Conservation (phyloP, 1,140 invertebrate genomes). For the Trichoplusia ni region DNA sequence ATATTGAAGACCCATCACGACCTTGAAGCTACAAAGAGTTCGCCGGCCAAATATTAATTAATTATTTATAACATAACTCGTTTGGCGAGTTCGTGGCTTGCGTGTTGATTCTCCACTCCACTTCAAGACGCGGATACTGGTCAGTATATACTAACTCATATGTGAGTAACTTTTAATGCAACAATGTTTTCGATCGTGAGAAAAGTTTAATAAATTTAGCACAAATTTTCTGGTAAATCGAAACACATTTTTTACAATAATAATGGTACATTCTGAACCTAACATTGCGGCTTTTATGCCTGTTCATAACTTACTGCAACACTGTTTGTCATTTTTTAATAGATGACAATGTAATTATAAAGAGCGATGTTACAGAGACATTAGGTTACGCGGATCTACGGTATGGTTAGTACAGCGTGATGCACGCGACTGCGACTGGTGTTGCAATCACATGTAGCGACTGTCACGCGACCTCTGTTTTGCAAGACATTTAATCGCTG, state of each 20-base stretch:
- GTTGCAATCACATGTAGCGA: slow-evolving; percentile 54
- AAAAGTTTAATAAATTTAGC: too few relatives aligned
- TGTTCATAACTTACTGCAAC: background rate
- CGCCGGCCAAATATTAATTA: slow-evolving; percentile 66
- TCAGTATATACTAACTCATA: too few relatives aligned
- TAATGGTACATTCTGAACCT: too few relatives aligned
- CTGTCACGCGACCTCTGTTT: slow-evolving; percentile 52
- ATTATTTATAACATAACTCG: slow-evolving; percentile 65
- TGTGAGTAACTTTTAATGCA: too few relatives aligned
- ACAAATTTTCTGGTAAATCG: too few relatives aligned
- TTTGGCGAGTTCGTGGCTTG: slow-evolving; percentile 54
- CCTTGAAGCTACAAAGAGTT: slow-evolving; percentile 62
- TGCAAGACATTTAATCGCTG: slow-evolving; percentile 12
- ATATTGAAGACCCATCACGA: slow-evolving; percentile 44
- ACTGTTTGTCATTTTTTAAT: background rate
- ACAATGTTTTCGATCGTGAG: too few relatives aligned
- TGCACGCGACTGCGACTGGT: slow-evolving; percentile 58
- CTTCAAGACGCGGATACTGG: slow-evolving; percentile 33
- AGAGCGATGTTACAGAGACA: slow-evolving; percentile 20
- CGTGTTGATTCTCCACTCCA: slow-evolving; percentile 50
- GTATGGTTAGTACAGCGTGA: slow-evolving; percentile 40
- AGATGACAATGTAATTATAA: background rate
- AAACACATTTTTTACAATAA: too few relatives aligned
- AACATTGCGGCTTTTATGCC: too few relatives aligned
- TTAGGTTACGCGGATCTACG: slow-evolving; percentile 22